Percentiles rank a stretch among this genome's conserved stretches.
Conservation (phyloP, 2,888 invertebrate species). For the Andrena trimmerana region DNA sequence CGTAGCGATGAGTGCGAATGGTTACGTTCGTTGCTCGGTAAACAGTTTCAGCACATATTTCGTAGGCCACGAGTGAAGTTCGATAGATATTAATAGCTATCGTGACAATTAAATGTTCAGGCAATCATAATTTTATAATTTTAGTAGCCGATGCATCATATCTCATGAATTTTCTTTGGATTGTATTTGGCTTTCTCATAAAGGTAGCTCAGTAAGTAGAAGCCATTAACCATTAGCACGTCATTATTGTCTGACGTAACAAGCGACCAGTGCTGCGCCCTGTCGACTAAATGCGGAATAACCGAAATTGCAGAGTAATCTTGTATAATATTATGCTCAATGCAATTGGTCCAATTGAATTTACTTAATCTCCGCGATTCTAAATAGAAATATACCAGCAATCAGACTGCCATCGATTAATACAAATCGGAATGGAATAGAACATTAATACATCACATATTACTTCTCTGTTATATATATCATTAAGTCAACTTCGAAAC, state of each 20-base stretch:
- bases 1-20: slow-evolving; percentile 67
- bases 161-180: slow-evolving; percentile 88
- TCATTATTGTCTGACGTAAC: slow-evolving; percentile 75
- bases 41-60: slow-evolving; percentile 72
- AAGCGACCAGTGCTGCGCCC: slow-evolving; percentile 65
- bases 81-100: slow-evolving; percentile 67
- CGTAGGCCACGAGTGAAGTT: slow-evolving; percentile 64
- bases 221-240: slow-evolving; percentile 78
- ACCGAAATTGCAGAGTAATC: slow-evolving; percentile 39
- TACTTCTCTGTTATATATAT: background rate
- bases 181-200: slow-evolving; percentile 79
- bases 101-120: slow-evolving; percentile 69
- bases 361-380: background rate
- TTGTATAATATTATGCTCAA: slow-evolving; percentile 26
- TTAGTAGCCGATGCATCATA: slow-evolving; percentile 87
- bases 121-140: slow-evolving; percentile 87
- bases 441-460: too few relatives aligned
- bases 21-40: slow-evolving; percentile 70
- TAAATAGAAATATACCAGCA: slow-evolving; percentile 12
- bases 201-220: slow-evolving; percentile 76
- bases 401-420: background rate
- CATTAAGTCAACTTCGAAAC: background rate
- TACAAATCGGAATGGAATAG: background rate
- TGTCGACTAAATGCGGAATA: slow-evolving; percentile 4
- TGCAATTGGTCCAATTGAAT: slow-evolving; percentile 38